A percentile compares a stretch with the other conserved stretches of the same genome.
These are phyloP conservation scores for Trachymyrmex septentrionalis DNA, from an alignment of 1,140 invertebrate genomes.

Conservation along the genomic window DNA sequence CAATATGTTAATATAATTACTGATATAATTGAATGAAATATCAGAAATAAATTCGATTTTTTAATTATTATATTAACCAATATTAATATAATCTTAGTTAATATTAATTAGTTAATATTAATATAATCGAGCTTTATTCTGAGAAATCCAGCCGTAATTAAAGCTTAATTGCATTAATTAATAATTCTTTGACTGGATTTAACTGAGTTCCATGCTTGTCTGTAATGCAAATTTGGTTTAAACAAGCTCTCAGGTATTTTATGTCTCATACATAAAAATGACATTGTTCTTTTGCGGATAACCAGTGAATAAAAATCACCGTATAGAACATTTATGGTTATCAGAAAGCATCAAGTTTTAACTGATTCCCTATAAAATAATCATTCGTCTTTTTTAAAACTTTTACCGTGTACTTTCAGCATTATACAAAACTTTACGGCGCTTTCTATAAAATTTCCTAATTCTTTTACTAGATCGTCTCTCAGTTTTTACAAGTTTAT, in stretches of 20 bases:
- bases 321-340: constrained; percentile 12
- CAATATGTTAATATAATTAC: background rate
- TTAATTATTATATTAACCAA: background rate
- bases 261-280: constrained; percentile 52
- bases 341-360: constrained; percentile 1
- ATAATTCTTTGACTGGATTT: constrained; percentile 46
- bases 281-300: constrained; percentile 32
- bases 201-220: constrained; percentile 17
- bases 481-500: background rate
- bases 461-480: background rate
- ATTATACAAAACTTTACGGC: background rate
- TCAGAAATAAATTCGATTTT: background rate
- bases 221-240: constrained; percentile 36
- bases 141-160: constrained; percentile 15
- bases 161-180: constrained; percentile 37
- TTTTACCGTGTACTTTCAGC: background rate
- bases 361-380: constrained; percentile 25
- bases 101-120: background rate
- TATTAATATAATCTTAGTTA: background rate
- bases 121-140: background rate
- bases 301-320: constrained; percentile 20
- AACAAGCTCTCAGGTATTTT: constrained; percentile 26
- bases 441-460: background rate
- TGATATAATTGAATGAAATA: background rate
- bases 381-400: background rate